Conservation (phyloP, 2,888 invertebrate species). For the Scrobipalpa atriplicella region DNA sequence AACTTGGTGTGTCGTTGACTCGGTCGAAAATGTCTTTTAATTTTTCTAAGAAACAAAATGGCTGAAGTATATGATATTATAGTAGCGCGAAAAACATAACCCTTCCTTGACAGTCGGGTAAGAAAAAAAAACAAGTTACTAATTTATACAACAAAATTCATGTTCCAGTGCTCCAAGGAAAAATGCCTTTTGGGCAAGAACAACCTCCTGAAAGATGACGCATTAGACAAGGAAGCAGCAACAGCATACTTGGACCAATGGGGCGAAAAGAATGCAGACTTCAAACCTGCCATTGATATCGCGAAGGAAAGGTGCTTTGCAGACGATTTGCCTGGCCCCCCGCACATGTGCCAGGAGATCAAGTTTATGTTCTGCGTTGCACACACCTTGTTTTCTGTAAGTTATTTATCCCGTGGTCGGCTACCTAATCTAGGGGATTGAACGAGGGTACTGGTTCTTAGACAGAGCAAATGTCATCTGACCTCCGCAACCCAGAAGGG, state of each 20-base stretch:
- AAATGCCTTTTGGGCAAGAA: constrained; percentile 57
- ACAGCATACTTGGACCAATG: constrained; percentile 49
- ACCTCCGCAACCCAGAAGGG: too few species aligned
- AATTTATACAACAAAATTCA: neutral
- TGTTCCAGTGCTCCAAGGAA: constrained; percentile 59
- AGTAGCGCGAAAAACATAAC: too few species aligned
- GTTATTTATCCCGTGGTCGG: too few species aligned
- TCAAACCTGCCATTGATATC: constrained; percentile 44
- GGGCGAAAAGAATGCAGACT: constrained; percentile 47
- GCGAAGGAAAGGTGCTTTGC: constrained; percentile 54
- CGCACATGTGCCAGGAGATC: constrained; percentile 55
- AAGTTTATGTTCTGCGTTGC: constrained; percentile 57
- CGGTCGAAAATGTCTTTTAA: too few species aligned
- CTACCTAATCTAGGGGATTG: too few species aligned
- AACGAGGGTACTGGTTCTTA: too few species aligned
- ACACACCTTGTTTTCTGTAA: constrained; percentile 50
- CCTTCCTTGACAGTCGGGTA: too few species aligned
- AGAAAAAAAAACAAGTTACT: too few species aligned
- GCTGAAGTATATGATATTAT: too few species aligned
- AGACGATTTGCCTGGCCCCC: constrained; percentile 49
- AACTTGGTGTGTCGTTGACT: too few species aligned
- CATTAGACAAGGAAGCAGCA: constrained; percentile 52
- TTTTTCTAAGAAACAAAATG: too few species aligned
- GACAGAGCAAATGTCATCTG: too few species aligned
- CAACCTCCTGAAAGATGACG: constrained; percentile 50